phyloP scores from a whole-genome alignment of 92 coral and sea anemone genomes.

The Palythoa grandis region DNA sequence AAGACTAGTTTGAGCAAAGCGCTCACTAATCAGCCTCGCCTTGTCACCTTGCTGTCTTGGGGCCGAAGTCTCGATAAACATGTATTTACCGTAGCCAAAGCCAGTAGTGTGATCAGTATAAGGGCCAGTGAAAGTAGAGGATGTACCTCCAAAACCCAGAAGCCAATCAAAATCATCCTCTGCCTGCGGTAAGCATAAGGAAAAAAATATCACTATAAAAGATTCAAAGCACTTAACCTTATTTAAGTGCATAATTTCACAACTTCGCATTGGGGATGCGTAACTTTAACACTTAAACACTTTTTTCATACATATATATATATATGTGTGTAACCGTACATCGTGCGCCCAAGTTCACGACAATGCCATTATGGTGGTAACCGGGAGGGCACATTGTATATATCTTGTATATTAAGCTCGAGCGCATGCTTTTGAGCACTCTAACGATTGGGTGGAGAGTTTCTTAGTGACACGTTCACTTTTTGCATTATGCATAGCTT shows the following conservation, averaged over 20 bases:
- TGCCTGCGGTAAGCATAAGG: conserved; percentile 8
- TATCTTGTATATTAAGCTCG: too few relatives aligned
- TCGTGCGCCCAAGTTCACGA: too few relatives aligned
- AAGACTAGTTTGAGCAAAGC: conserved; percentile 75
- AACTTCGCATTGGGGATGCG: not conserved
- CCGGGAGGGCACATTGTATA: too few relatives aligned
- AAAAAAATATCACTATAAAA: not conserved
- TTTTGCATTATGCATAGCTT: too few relatives aligned
- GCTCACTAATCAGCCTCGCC: conserved; percentile 90
- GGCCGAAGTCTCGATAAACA: conserved; percentile 78
- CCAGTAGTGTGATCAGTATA: conserved; percentile 91
- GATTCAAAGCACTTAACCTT: not conserved
- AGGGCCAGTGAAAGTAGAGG: conserved; percentile 89
- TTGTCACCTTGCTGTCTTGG: conserved; percentile 70
- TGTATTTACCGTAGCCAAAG: conserved; percentile 82
- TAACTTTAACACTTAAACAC: too few relatives aligned
- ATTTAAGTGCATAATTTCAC: not conserved
- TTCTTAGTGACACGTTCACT: too few relatives aligned
- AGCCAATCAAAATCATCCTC: conserved; percentile 97
- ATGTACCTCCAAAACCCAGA: conserved; percentile 82
- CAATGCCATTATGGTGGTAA: too few relatives aligned
- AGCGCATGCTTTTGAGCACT: too few relatives aligned
- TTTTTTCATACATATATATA: too few relatives aligned
- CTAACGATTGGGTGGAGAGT: too few relatives aligned
- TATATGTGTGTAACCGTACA: too few relatives aligned